phyloP scores from a whole-genome alignment of 2,113 vertebrate species.

The Laticauda colubrina region DNA sequence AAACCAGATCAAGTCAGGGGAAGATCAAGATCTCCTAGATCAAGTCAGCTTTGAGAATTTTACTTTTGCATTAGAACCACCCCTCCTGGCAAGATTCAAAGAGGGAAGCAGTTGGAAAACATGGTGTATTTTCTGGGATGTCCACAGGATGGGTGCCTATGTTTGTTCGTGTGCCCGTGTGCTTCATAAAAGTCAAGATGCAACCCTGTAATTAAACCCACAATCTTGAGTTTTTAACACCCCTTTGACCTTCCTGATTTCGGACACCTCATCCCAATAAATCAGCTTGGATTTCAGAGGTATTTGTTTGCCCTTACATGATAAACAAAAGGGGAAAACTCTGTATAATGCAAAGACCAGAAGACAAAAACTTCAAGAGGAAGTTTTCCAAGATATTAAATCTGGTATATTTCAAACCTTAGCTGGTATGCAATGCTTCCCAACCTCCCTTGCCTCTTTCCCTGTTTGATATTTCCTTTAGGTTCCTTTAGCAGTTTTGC shows the following conservation, averaged over 20 bases:
- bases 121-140: not conserved
- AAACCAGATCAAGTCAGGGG: too few species aligned
- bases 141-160: not conserved
- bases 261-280: not conserved
- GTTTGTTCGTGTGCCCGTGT: not conserved
- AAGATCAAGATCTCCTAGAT: not conserved
- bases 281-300: not conserved
- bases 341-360: not conserved
- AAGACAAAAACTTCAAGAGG: not conserved
- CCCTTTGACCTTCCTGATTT: not conserved
- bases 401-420: not conserved
- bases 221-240: not conserved
- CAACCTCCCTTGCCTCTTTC: not conserved
- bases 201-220: not conserved
- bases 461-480: not conserved
- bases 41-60: not conserved
- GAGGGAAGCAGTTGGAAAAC: not conserved
- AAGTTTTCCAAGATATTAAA: not conserved
- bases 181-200: not conserved
- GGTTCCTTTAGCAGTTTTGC: not conserved
- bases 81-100: not conserved
- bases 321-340: not conserved
- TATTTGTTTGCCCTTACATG: not conserved
- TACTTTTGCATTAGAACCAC: not conserved
- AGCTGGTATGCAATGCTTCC: not conserved